These are phyloP conservation scores for Origma solitaria DNA, from an alignment of 2,113 vertebrate genomes.

Conservation along the genomic window DNA sequence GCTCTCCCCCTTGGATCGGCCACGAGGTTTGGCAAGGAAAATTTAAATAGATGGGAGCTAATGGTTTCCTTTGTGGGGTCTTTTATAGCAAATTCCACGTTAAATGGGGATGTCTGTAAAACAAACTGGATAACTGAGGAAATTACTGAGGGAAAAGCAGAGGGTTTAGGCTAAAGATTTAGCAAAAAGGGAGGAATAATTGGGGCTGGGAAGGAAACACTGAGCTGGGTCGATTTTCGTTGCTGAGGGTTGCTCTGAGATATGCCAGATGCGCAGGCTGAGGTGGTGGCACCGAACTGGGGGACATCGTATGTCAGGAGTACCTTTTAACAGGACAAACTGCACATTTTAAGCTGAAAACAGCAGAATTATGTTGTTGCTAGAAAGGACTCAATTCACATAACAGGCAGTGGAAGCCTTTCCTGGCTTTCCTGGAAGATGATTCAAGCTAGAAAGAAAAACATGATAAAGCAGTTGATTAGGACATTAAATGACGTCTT, in stretches of 20 bases:
- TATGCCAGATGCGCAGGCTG: neutral
- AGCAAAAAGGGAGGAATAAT: neutral
- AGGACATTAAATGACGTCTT: neutral
- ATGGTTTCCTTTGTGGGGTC: constrained; percentile 5
- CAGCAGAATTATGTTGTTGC: neutral
- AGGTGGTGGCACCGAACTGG: neutral
- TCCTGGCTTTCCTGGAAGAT: neutral
- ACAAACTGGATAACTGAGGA: constrained; percentile 1
- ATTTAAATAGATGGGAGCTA: neutral
- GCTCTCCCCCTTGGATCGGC: constrained; percentile 6
- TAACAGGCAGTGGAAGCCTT: neutral
- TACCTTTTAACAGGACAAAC: neutral
- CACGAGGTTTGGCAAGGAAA: neutral
- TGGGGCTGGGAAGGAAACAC: neutral
- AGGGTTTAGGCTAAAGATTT: neutral
- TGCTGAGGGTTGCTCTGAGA: fast-evolving
- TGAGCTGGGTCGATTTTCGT: neutral
- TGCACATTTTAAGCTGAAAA: neutral
- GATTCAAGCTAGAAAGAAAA: neutral
- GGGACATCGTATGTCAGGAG: neutral
- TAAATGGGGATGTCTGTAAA: neutral
- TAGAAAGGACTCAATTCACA: neutral
- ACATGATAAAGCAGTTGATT: neutral
- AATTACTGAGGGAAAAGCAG: neutral
- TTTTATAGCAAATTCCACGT: neutral